Evolutionary conservation across 2,888 invertebrate genomes (phyloP).

Genomic region (Nemotelus nigrinus): DNA sequence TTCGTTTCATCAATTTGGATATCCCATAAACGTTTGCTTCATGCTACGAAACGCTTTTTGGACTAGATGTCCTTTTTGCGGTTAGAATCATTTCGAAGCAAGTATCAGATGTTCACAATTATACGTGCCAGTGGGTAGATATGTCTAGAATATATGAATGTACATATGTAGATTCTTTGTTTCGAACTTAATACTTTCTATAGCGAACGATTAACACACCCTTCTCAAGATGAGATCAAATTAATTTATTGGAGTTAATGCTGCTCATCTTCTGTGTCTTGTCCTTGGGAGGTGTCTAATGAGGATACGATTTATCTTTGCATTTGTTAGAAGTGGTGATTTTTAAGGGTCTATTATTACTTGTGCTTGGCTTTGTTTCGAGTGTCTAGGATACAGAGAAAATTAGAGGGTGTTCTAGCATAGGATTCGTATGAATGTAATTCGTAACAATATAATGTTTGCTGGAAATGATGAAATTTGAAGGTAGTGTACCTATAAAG

Average conservation of each 20-base stretch:
- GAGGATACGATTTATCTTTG: constrained; percentile 47
- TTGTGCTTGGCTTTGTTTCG: neutral
- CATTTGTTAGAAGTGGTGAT: constrained; percentile 42
- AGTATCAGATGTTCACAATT: neutral
- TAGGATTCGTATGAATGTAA: constrained; percentile 10
- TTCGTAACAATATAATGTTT: neutral
- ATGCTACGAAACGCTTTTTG: neutral
- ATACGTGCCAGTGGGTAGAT: no score
- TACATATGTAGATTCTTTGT: neutral
- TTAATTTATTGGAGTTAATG: constrained; percentile 50
- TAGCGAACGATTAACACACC: constrained; percentile 48
- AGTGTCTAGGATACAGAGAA: neutral
- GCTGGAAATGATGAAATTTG: no score
- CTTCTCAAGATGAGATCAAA: constrained; percentile 48
- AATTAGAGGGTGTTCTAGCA: neutral
- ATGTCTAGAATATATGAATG: no score
- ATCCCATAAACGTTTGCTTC: constrained; percentile 6
- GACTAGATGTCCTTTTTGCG: neutral
- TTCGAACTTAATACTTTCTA: constrained; percentile 31
- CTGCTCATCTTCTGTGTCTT: constrained; percentile 39
- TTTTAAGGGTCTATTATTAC: constrained; percentile 31
- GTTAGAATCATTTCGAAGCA: constrained; percentile 1
- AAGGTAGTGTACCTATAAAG: no score
- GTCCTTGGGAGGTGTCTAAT: constrained; percentile 42
- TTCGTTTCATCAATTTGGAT: constrained; percentile 17